Percentiles rank a stretch among this genome's conserved stretches.
phyloP scores from a whole-genome alignment of 2,113 vertebrate species.

The Mesembrinibis cayennensis region DNA sequence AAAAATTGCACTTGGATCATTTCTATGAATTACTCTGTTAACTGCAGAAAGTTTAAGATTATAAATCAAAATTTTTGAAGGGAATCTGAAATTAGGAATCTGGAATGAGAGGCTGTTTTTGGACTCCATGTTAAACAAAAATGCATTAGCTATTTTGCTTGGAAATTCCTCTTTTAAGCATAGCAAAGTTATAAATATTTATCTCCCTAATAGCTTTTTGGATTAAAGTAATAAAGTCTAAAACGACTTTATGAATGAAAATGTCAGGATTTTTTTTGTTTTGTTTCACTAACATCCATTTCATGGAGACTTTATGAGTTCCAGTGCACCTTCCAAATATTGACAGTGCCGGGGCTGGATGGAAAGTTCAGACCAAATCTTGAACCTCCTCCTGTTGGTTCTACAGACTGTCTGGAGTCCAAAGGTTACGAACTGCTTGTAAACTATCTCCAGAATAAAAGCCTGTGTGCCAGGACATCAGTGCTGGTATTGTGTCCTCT shows the following conservation, averaged over 20 bases:
- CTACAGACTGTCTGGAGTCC: constrained; percentile 74
- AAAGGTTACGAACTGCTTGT: constrained; percentile 79
- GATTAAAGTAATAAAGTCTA: not conserved
- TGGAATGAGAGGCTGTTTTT: not conserved
- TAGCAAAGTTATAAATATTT: not conserved
- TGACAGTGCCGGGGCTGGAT: constrained; percentile 64
- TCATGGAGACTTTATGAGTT: constrained; percentile 66
- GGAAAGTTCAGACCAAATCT: constrained; percentile 69
- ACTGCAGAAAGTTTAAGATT: not conserved
- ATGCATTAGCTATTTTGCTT: not conserved
- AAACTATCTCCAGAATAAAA: constrained; percentile 77
- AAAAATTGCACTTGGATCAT: not conserved
- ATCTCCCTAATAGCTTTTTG: not conserved
- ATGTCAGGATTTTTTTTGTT: not conserved
- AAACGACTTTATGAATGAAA: constrained; percentile 27
- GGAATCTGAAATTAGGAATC: not conserved
- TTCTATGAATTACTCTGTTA: not conserved
- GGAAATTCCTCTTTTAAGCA: not conserved
- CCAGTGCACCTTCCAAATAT: constrained; percentile 64
- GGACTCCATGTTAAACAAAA: not conserved
- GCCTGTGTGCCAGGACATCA: constrained; percentile 60
- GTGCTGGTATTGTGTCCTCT: constrained; percentile 29
- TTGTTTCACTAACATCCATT: constrained; percentile 30
- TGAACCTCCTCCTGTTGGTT: constrained; percentile 58
- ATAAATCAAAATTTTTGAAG: not conserved